A percentile compares a stretch with the other conserved stretches of the same genome.
phyloP scores from a whole-genome alignment of 2,797 vertebrate species.

The Poecilia wingei region DNA sequence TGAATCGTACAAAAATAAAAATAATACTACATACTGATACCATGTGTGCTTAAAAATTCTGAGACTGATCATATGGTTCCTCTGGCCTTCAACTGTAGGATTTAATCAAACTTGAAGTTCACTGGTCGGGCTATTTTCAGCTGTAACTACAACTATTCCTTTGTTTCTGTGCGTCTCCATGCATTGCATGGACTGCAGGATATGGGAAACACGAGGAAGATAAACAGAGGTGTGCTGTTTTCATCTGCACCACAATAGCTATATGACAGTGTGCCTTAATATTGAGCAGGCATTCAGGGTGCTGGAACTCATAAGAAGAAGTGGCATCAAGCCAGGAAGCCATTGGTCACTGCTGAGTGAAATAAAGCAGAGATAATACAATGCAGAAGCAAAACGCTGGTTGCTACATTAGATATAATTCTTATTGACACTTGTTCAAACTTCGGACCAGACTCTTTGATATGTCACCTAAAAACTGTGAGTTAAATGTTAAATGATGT shows the following conservation, averaged over 20 bases:
- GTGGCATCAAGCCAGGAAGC: not conserved
- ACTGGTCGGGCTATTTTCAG: not conserved
- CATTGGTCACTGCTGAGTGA: not conserved
- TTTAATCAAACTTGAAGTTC: not conserved
- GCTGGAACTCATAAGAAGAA: constrained; percentile 11
- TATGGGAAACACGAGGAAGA: not conserved
- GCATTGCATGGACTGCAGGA: not conserved
- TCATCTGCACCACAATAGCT: constrained; percentile 1
- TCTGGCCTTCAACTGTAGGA: not conserved
- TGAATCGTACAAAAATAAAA: not conserved
- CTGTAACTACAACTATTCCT: constrained; percentile 1
- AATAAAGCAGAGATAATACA: constrained; percentile 1
- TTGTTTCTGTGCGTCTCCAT: not conserved
- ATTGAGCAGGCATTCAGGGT: not conserved
- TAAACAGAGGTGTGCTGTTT: not conserved
- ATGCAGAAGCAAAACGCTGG: not conserved
- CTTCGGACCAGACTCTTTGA: not conserved
- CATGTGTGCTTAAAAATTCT: not conserved
- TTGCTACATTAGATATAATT: not conserved
- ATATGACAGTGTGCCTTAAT: constrained; percentile 1
- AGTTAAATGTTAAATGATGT: not conserved
- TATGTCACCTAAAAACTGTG: not conserved
- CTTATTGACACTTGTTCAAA: not conserved
- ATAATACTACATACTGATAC: not conserved
- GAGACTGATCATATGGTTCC: not conserved